Base-by-base conservation (phyloP, 2,888 invertebrate species). In the Melanchra persicariae region DNA sequence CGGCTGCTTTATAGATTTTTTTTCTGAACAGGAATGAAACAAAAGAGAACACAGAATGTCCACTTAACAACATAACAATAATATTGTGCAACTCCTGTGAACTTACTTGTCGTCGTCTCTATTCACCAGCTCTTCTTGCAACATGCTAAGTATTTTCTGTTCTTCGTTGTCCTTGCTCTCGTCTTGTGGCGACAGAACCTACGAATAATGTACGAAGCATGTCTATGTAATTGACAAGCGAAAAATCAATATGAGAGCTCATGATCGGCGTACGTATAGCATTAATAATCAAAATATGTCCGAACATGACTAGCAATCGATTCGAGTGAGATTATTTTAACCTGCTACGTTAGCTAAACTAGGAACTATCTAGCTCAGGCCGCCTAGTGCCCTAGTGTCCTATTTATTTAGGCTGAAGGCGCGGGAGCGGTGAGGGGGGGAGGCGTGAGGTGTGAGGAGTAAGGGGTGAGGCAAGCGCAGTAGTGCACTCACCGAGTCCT, bases 111-210 rank as follows among this genome's bases (percentile, higher is more conserved):
- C 97, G 63, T 98, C 98, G 93, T 98, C 98, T 88, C 98, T 96
- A 90, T 97, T 98, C 83, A 98, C 97, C 70, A 99, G 96, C 91
- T 99, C 99, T 91, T 98, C 98, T 87, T 98, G 96, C 86, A 99
- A 96, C 96, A 96, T 96, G 75, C 90, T 98, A 96, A 91, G 97
- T 97, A 94, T 98, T 97, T 94, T 98, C 98, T 90, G 97, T 97
- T 92, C 98, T 97, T 82, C 97, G 96, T 89, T 97, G 97, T 91
- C 97, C 96, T 90, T 93, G 87, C 87, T 91, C 89, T 94, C 95
- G 77, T 93, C 95, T 91, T 94, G 94, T 81, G 93, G 95, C 79
- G 95, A 95, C 86, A 95, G 91, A 88, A 95, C 94, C 95, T 95
- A 94, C 90, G 92, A 90, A 94, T 93, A 92, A 93, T 91, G 91